A percentile compares a stretch with the other conserved stretches of the same genome.
These are phyloP conservation scores for Leptinotarsa undecemlineata DNA, from an alignment of 1,140 invertebrate species.

Conservation along the genomic window DNA sequence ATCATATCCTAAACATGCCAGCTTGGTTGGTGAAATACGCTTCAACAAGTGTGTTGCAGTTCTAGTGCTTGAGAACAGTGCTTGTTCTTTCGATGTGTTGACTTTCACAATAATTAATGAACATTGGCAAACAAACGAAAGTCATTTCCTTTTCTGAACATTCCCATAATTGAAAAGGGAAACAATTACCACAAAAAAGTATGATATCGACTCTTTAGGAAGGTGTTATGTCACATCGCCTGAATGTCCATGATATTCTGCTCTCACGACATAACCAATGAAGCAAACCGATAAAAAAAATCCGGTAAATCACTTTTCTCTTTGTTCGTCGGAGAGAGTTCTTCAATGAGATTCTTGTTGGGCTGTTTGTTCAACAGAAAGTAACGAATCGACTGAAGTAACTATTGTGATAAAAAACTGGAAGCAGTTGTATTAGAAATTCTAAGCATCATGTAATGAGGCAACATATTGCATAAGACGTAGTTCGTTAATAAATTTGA, in stretches of 20 bases:
- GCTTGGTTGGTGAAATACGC: no score
- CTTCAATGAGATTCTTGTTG: not conserved
- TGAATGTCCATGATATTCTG: not conserved
- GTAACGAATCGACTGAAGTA: not conserved
- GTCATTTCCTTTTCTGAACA: not conserved
- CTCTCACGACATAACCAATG: not conserved
- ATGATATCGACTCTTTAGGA: not conserved
- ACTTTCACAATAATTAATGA: no score
- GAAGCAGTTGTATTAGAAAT: no score
- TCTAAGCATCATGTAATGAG: no score
- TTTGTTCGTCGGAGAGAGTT: not conserved
- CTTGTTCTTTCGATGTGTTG: no score
- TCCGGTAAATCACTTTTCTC: not conserved
- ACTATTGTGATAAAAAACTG: no score
- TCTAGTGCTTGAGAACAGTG: no score
- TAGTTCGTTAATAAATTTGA: no score
- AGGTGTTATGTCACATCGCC: not conserved
- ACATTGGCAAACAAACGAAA: not conserved
- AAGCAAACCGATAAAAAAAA: not conserved
- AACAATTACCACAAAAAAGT: not conserved
- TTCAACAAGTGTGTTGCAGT: no score
- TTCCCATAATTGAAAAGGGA: not conserved
- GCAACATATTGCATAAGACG: no score
- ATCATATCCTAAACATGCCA: no score
- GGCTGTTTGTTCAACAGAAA: not conserved